Evolutionary conservation across 2,113 vertebrate genomes (phyloP), one percentile per base, ranked within the genome.

Genomic region (Alectura lathami): DNA sequence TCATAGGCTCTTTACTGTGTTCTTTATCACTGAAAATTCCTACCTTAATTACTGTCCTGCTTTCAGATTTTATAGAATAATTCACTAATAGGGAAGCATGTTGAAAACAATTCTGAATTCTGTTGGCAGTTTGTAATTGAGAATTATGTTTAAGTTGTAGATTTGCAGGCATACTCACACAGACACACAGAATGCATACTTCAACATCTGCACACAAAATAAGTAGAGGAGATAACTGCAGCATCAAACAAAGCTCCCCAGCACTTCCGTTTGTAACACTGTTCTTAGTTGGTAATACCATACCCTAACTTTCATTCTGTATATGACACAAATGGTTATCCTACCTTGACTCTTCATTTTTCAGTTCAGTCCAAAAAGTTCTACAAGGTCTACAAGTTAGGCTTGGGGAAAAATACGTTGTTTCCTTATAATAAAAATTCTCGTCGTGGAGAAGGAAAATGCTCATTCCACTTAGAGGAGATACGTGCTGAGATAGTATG

Each of bases 21-120:
- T 57, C 30, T 53, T 24, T 12, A 67, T 74, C 38, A 62, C 34
- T 77, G 83, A 87, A 84, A 79, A 92, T 79, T 11, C 53, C 32
- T 66, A 84, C 40, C 22, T 64, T 40, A 17, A 18, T 50, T 91
- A 17, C 27, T 88, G 1, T 74, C 34, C 47, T 53, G 24, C 36
- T 91, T 56, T 89, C 84, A 60, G 32, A 56, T 72, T 66, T 66
- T 42, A 17, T 66, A 45, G 51, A 13, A 13, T 68, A 69, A 69
- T 50, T 34, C 22, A 21, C 30, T 67, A 57, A 60, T 43, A 40
- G 51, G 36, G 38, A 77, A 91, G 48, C 50, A 59, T 86, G 89
- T 87, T 85, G 36, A 83, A 95, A 90, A 72, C 40, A 73, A 11
- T 57, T 93, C 51, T 57, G 43, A 73, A 68, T 90, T 77, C 20